phyloP scores from a whole-genome alignment of 2,113 vertebrate species.

The Emydocephalus ijimae region DNA sequence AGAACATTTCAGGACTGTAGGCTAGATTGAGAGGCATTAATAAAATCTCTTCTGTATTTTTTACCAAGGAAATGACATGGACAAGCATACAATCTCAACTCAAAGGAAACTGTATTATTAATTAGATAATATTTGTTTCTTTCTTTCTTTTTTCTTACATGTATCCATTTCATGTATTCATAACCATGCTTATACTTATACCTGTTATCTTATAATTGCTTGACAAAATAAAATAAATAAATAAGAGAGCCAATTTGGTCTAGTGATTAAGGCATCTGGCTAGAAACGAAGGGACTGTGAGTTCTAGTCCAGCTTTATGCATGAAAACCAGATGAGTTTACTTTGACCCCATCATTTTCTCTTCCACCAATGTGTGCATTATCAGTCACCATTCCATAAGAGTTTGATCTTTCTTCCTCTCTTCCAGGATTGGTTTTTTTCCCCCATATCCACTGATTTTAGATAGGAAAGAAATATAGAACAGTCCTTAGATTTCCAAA shows the following conservation, averaged over 20 bases:
- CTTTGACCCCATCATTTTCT: background rate
- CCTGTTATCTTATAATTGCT: too few relatives aligned
- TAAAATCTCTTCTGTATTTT: background rate
- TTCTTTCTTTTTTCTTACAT: too few relatives aligned
- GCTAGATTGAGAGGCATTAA: background rate
- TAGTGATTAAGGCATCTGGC: background rate
- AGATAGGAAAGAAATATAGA: background rate
- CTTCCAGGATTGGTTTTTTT: background rate
- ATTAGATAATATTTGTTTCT: background rate
- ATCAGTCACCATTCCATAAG: background rate
- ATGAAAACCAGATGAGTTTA: background rate
- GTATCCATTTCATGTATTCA: too few relatives aligned
- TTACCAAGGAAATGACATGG: background rate
- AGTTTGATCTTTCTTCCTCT: background rate
- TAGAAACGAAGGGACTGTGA: background rate
- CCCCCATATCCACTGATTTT: background rate
- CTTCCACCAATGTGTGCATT: background rate
- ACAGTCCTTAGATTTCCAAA: background rate
- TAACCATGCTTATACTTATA: too few relatives aligned
- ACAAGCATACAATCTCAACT: background rate
- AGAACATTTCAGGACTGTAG: background rate
- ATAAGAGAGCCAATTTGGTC: background rate
- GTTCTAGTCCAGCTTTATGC: background rate
- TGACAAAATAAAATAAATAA: too few relatives aligned
- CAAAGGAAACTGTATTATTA: background rate